Evolutionary conservation across 2,888 invertebrate species (phyloP), one percentile per base, ranked within the genome.

Genomic region (Orthosia incerta): DNA sequence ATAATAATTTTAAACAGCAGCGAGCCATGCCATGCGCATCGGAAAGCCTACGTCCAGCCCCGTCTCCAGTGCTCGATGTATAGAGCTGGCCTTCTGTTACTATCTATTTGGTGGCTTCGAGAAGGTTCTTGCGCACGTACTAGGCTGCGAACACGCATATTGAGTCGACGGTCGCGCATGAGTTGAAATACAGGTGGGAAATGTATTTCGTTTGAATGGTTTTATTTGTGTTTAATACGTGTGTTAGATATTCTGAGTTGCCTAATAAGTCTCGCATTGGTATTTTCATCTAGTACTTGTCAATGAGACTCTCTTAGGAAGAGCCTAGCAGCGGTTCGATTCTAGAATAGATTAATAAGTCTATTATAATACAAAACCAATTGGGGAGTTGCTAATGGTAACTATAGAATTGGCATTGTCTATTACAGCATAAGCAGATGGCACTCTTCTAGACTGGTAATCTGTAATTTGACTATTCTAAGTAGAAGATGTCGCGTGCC

Each of bases 141-240:
- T 64, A 55, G 59, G 50, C 46, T 71, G 84, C 79, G 83, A 70
- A 20, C 20, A 26, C 79, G 87, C 86, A 86, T 86, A 83, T 73
- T 62, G 75, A 87, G 68, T 60, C 63, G 71, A 60, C 11, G 26
- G 81, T 53, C 66, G 80, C 70, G 64, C 84, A 71, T 76, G 71
- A 63, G 56, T 81, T 76, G 64, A 68, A 65, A 76, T 85, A 59
- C 59, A 72, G 74, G 76, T 74, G 80, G 60, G 72, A 76, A 79
- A 82, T 75, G n/a, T 63, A 70, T 85, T 74, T 60, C 50, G 20
- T 63, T 56, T 70, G 45, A 73, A 83, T 69, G 15, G 50, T 31
- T 79, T 79, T 76, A 84, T 85, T 74, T 64, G 70, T 71, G 48
- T 83, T 77, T 83, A 77, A 80, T 85, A 71, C 71, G 76, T 62